phyloP scores from a whole-genome alignment of 2,888 invertebrate species.

The Tridacna crocea region DNA sequence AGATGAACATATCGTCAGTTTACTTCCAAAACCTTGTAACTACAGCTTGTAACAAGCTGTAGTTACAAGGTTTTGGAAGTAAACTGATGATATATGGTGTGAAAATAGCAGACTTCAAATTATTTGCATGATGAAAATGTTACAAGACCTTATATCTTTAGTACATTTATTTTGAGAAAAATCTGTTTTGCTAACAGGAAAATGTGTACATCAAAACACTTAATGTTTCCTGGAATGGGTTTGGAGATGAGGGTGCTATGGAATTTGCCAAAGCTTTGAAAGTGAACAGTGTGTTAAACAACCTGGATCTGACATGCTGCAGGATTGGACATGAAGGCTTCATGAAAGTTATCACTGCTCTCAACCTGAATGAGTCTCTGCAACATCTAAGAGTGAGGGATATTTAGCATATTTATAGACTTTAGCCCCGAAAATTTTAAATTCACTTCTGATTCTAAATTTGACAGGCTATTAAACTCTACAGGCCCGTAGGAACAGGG shows the following conservation, averaged over 20 bases:
- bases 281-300: slow-evolving; percentile 73
- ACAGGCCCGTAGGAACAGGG: too few relatives aligned
- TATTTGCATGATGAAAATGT: too few relatives aligned
- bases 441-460: too few relatives aligned
- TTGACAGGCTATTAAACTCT: too few relatives aligned
- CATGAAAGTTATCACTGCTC: slow-evolving; percentile 72
- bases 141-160: background rate
- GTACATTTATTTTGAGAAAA: background rate
- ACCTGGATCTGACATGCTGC: slow-evolving; percentile 79
- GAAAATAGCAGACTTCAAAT: too few relatives aligned
- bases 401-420: background rate
- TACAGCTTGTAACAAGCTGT: too few relatives aligned
- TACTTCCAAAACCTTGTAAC: too few relatives aligned
- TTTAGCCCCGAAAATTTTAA: too few relatives aligned
- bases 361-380: slow-evolving; percentile 73
- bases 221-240: slow-evolving; percentile 82
- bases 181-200: slow-evolving; percentile 69
- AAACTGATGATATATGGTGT: too few relatives aligned
- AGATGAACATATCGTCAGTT: too few relatives aligned
- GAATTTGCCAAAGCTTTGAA: slow-evolving; percentile 76
- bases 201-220: slow-evolving; percentile 76
- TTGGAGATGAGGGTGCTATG: slow-evolving; percentile 78
- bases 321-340: slow-evolving; percentile 79
- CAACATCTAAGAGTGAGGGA: slow-evolving; percentile 40
- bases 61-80: too few relatives aligned